A percentile compares a stretch with the other conserved stretches of the same genome.
These are phyloP conservation scores for Oscheius sp. DNA, from an alignment of 2,888 invertebrate species.

Conservation along the genomic window DNA sequence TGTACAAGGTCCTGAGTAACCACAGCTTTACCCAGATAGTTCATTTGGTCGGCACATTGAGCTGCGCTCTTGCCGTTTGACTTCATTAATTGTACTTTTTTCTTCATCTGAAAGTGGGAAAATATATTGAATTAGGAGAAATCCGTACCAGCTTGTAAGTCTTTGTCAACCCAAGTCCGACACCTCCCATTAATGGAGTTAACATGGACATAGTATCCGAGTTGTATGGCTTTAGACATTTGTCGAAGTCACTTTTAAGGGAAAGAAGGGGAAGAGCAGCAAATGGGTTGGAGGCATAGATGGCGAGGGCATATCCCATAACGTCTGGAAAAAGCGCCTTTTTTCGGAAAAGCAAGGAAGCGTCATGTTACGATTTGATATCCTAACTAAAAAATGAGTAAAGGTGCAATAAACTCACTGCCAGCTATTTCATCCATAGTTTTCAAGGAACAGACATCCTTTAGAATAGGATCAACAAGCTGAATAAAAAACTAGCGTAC, in stretches of 20 bases:
- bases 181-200: no score
- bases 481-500: neutral
- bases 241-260: slow-evolving; percentile 2
- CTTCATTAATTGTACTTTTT: neutral
- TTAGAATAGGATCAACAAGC: neutral
- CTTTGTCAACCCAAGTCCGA: neutral
- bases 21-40: neutral
- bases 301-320: neutral
- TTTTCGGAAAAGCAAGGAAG: neutral
- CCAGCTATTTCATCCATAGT: neutral
- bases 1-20: neutral
- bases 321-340: neutral
- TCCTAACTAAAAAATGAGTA: no score
- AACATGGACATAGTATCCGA: neutral
- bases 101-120: neutral
- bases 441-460: neutral
- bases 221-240: neutral
- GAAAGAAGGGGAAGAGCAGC: neutral
- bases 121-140: no score
- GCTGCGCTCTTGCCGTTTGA: neutral
- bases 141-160: neutral
- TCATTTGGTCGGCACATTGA: neutral
- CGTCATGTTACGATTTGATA: no score
- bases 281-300: neutral
- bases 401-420: no score